Evolutionary conservation across 2,113 vertebrate species (phyloP), one percentile per base, ranked within the genome.

Genomic region (Istiophorus platypterus): DNA sequence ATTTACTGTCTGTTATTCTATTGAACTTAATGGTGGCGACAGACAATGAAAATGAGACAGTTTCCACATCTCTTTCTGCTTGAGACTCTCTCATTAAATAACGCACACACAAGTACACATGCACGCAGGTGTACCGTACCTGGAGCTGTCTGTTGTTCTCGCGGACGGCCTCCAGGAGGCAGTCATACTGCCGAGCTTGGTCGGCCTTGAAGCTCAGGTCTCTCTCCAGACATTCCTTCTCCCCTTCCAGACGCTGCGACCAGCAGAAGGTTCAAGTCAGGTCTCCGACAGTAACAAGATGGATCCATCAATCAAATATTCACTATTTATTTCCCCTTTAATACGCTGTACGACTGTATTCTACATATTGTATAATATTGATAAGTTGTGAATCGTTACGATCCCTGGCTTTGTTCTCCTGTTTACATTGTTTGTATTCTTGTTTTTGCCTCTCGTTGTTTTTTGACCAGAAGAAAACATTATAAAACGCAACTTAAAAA

Each of bases 141-240:
- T 98, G 97, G 61, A 98, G 96, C 86, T 97, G 96, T 12, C 94
- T 93, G 89, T 97, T 99, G 87, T 97, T 98, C 68, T 98, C 97
- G 27, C 97, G 86, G 24, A 98, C 92, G 5, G 95, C 94, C 73
- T 96, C 94, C 92, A 99, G 31, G 34, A 99, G 94, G 5, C 89
- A 81, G 93, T 98, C 97, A 1, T 99, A 99, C 85, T 98, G 96
- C 76, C 89, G 92, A 0, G 97, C 95, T 93, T 99, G 98, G 70
- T 95, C 95, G 0, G 95, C 95, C 89, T 97, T 99, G 90, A 98
- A 99, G 79, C 92, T 91, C 93, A 99, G 89, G 41, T 98, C 96
- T 88, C 96, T 96, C 91, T 97, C 97, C 83, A 99, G 92, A 12
- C 91, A 84, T 62, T 96, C 91, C 65, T 96, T 98, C 80, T 99